Percentiles rank a stretch among this genome's conserved stretches.
Conservation (phyloP, 2,113 vertebrate genomes). For the Chloroceryle aenea region DNA sequence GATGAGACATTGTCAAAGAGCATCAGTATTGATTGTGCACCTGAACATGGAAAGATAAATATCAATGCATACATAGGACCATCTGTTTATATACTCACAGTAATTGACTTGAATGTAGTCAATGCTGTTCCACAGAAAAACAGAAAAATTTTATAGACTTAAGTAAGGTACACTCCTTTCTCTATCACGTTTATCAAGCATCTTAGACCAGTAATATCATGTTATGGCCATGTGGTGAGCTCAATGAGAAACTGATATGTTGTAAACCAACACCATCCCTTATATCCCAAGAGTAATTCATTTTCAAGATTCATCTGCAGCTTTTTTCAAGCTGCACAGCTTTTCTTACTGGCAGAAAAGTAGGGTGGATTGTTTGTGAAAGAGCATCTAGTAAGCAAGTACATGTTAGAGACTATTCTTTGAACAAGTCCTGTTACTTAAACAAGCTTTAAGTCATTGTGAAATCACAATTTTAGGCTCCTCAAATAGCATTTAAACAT, state of each 20-base stretch:
- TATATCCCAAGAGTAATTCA: neutral
- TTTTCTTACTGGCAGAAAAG: neutral
- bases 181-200: neutral
- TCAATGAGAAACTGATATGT: neutral
- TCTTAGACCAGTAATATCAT: neutral
- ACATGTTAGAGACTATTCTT: neutral
- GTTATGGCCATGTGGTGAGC: neutral
- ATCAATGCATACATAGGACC: neutral
- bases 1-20: neutral
- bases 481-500: neutral
- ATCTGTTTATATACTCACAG: neutral
- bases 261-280: neutral
- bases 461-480: neutral
- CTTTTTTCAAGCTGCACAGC: neutral
- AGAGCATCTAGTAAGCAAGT: neutral
- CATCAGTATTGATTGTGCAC: neutral
- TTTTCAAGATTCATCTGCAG: neutral
- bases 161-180: neutral
- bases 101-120: neutral
- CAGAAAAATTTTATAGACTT: neutral
- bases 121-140: neutral
- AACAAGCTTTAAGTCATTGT: neutral
- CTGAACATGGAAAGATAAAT: neutral
- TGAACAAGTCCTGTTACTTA: neutral
- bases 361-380: neutral